Evolutionary conservation across 1,140 invertebrate species (phyloP).

Genomic region (Drosophila repletoides): DNA sequence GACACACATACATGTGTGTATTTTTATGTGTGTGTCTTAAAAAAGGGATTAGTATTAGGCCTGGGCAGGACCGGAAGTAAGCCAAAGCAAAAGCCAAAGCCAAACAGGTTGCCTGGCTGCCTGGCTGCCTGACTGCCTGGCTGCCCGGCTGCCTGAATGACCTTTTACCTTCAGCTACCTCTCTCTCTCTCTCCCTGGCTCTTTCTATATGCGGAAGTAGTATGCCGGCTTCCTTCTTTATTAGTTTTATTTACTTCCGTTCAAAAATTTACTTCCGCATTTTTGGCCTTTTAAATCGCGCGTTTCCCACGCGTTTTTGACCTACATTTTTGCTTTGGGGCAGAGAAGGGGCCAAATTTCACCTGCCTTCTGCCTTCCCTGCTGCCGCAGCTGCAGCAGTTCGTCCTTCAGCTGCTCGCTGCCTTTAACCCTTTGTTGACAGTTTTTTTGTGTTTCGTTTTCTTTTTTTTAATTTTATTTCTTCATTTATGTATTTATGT

Average conservation of each 20-base stretch:
- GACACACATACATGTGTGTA: not conserved
- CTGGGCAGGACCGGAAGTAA: conserved; percentile 47
- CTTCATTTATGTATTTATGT: conserved; percentile 2
- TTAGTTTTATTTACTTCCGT: conserved; percentile 79
- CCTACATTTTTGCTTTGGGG: conserved; percentile 46
- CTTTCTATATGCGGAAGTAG: conserved; percentile 50
- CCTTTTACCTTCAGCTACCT: conserved; percentile 27
- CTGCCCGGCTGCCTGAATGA: not conserved
- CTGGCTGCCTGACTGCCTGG: conserved; percentile 71
- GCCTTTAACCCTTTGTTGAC: conserved; percentile 63
- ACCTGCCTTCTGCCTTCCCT: conserved; percentile 6
- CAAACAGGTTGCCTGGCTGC: conserved; percentile 63
- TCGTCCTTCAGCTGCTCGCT: conserved; percentile 3
- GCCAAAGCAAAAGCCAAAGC: conserved; percentile 53
- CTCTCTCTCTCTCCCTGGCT: conserved; percentile 1
- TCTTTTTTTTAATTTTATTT: conserved; percentile 43
- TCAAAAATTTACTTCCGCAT: conserved; percentile 47
- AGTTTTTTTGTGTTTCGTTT: conserved; percentile 36
- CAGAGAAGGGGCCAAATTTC: not conserved
- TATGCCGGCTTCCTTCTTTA: conserved; percentile 53
- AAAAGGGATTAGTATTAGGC: conserved; percentile 49
- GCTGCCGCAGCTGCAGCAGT: not conserved
- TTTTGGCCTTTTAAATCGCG: conserved; percentile 1
- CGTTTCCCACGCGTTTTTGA: conserved; percentile 65
- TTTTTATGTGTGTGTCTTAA: conserved; percentile 12